Evolutionary conservation across 1,140 invertebrate species (phyloP).

Genomic region (Delia radicum): DNA sequence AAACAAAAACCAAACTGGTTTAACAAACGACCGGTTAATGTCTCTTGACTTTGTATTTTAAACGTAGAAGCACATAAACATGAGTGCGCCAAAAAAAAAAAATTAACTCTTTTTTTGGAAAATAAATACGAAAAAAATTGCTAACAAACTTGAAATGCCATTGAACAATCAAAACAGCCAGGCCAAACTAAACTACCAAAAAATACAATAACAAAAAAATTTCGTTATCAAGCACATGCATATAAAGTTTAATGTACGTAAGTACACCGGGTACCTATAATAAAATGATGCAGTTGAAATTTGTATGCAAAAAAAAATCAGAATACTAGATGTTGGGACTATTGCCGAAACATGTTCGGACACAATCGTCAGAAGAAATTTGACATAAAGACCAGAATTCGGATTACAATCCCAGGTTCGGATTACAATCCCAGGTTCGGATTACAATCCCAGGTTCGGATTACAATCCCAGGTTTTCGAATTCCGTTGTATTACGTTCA

Average conservation of each 20-base stretch:
- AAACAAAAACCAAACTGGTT: slow-evolving; percentile 9
- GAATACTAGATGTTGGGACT: no score
- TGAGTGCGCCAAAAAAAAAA: not conserved
- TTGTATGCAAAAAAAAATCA: no score
- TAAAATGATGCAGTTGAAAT: no score
- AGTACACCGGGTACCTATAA: no score
- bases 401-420: no score
- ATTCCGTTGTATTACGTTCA: no score
- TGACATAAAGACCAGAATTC: no score
- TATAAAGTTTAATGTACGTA: not conserved
- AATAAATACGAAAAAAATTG: not conserved
- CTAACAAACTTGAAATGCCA: slow-evolving; percentile 17
- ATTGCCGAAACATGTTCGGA: not conserved
- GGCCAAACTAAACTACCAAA: not conserved
- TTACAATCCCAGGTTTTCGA: no score
- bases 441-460: no score
- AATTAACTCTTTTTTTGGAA: not conserved
- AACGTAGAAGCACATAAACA: not conserved
- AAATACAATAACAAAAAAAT: not conserved
- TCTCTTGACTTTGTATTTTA: slow-evolving; percentile 12
- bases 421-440: no score
- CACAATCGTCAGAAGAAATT: not conserved
- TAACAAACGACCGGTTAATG: slow-evolving; percentile 14
- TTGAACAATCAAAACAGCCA: slow-evolving; percentile 8
- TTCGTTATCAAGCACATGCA: not conserved